Evolutionary conservation across 2,888 invertebrate species (phyloP), one percentile per base, ranked within the genome.

Genomic region (Mythimna loreyi): DNA sequence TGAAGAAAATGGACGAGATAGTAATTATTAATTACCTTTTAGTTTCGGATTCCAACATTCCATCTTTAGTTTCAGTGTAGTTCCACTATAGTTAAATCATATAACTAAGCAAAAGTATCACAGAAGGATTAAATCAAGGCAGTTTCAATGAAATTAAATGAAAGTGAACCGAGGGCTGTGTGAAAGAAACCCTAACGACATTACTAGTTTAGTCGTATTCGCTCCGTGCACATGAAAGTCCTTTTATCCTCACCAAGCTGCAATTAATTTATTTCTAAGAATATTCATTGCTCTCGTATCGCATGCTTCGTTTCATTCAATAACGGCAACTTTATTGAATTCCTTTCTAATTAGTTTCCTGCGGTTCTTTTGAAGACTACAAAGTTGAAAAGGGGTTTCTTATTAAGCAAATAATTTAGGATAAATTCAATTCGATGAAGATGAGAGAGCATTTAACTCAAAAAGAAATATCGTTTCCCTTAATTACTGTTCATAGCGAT

Each of bases 331-430:
- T 67, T 72, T 63, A 75, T 76, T 53, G 25, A 58, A 66, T 61
- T 66, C 52, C 64, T 49, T 58, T 53, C 53, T 71, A 65, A 75
- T 75, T 66, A 75, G 61, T 75, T 61, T 66, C 25, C 30, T 65
- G 75, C 49, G 75, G 75, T 71, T 61, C 57, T 58, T 71, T 66
- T 71, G 61, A 75, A 61, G 47, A 30, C 8, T 47, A 25, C 52
- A 3, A 11, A 40, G 7, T 55, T 58, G 23, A 36, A 62, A 69
- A 63, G 19, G 21, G 43, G 19, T 62, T 43, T 63, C 30, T 56
- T 19, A 30, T 16, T 63, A 36, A 55, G 23, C 45, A 30, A 25
- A 55, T 69, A 69, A 40, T 56, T 56, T 16, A 25, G 13, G 33
- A 30, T 28, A 56, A 21, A 60, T 60, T 36, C 9, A 33, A 36